phyloP scores from a whole-genome alignment of 1,140 invertebrate species.

The Ceratosolen fusciceps region DNA sequence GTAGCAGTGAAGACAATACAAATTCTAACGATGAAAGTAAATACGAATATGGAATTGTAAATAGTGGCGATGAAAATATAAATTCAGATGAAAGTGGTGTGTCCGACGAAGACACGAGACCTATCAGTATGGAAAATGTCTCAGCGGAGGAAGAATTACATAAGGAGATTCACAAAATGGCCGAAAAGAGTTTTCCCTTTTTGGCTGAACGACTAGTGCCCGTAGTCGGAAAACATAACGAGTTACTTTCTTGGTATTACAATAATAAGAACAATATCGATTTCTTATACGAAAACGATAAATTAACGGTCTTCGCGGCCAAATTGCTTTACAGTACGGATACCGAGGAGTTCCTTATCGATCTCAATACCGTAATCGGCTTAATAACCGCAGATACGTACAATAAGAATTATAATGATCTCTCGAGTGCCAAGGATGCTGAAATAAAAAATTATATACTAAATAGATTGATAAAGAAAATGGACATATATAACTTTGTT shows the following conservation, averaged over 20 bases:
- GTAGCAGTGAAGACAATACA: background rate
- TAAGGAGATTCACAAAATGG: background rate
- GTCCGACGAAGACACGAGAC: background rate
- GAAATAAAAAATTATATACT: background rate
- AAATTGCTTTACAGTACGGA: constrained; percentile 18
- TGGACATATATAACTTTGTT: constrained; percentile 9
- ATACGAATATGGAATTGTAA: background rate
- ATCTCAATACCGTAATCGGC: background rate
- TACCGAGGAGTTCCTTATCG: background rate
- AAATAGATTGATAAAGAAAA: background rate
- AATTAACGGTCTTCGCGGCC: background rate
- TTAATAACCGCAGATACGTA: background rate
- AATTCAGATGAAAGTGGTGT: background rate
- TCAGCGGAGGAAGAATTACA: background rate
- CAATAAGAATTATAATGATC: background rate
- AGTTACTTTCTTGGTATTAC: constrained; percentile 35
- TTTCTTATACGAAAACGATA: background rate
- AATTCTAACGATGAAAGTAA: background rate
- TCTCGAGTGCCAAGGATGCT: background rate
- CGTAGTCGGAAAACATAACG: background rate
- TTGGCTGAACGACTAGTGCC: constrained; percentile 5
- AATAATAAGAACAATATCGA: background rate
- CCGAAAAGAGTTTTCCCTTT: background rate
- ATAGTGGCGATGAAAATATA: background rate
- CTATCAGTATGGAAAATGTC: background rate